phyloP scores from a whole-genome alignment of 1,140 invertebrate genomes.

The Octopus sinensis region DNA sequence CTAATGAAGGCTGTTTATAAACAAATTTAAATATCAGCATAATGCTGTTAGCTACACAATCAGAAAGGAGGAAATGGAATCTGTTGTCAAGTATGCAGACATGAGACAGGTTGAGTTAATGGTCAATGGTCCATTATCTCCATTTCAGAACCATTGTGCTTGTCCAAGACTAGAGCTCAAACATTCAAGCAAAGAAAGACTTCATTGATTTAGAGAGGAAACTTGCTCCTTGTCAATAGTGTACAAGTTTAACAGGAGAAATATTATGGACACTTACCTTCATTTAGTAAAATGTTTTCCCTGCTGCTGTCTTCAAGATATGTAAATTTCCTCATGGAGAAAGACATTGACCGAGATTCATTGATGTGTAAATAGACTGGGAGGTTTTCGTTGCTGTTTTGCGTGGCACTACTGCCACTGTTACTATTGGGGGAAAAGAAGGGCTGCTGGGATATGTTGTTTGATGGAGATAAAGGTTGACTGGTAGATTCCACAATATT shows the following conservation, averaged over 20 bases:
- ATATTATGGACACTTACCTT: conserved; percentile 33
- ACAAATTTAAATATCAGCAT: too few species aligned
- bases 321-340: conserved; percentile 48
- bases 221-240: too few species aligned
- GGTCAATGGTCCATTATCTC: too few species aligned
- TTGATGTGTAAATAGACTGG: conserved; percentile 49
- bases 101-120: too few species aligned
- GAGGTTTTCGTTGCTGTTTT: conserved; percentile 45
- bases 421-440: conserved; percentile 52
- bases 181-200: too few species aligned
- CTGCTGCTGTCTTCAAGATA: conserved; percentile 34
- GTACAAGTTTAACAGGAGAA: background rate
- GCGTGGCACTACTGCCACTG: conserved; percentile 41
- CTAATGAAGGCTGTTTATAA: too few species aligned
- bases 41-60: too few species aligned
- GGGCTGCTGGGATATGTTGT: conserved; percentile 33
- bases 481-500: conserved; percentile 6
- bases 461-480: background rate
- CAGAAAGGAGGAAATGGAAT: too few species aligned
- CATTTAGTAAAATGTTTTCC: conserved; percentile 41
- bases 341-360: conserved; percentile 51
- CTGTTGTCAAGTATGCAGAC: too few species aligned
- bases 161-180: too few species aligned
- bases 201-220: too few species aligned
- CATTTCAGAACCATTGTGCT: too few species aligned